Evolutionary conservation across 2,888 invertebrate species (phyloP).

Genomic region (Drosophila pullipes): DNA sequence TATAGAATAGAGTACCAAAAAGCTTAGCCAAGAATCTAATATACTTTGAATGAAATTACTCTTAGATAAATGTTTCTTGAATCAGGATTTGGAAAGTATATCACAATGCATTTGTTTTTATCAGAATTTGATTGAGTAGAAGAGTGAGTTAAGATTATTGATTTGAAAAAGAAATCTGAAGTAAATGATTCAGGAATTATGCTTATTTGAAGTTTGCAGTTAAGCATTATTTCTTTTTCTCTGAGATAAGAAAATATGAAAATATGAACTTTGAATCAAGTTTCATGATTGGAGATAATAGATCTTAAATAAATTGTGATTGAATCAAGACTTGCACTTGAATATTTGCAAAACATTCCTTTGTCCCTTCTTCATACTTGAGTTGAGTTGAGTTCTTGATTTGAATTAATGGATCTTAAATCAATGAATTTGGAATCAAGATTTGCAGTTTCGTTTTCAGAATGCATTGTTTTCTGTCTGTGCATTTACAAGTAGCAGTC

Average conservation of each 20-base stretch:
- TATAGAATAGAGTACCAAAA: neutral
- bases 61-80: neutral
- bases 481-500: neutral
- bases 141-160: too few relatives aligned
- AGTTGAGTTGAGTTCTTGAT: neutral
- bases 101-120: too few relatives aligned
- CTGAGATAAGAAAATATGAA: neutral
- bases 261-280: neutral
- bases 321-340: neutral
- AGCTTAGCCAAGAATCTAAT: neutral
- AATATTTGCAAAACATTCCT: neutral
- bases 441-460: neutral
- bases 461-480: neutral
- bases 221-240: neutral
- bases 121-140: neutral
- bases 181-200: neutral
- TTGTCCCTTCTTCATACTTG: neutral
- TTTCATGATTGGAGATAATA: neutral
- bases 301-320: neutral
- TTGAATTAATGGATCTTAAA: neutral
- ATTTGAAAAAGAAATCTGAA: neutral
- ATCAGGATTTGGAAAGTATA: neutral
- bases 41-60: neutral
- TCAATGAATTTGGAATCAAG: neutral
- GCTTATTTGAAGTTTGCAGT: neutral